Conservation (phyloP, 2,797 vertebrate species). For the Cuculus canorus region DNA sequence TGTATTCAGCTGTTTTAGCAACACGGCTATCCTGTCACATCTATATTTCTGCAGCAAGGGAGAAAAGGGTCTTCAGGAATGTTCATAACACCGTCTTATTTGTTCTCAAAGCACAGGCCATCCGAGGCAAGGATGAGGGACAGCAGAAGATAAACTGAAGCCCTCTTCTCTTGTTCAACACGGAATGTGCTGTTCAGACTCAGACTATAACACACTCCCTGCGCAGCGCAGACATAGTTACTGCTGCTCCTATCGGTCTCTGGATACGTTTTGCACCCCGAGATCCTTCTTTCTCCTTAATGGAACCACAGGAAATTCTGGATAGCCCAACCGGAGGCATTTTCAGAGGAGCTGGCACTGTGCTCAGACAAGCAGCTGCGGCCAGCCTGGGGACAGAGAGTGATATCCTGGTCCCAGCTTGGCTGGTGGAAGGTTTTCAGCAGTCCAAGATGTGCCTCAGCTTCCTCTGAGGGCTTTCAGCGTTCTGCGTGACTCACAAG, state of each 20-base stretch:
- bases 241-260: accelerated
- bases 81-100: neutral
- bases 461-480: neutral
- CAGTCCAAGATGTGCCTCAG: neutral
- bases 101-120: neutral
- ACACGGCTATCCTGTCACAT: neutral
- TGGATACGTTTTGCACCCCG: neutral
- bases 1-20: neutral
- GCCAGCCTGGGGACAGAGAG: neutral
- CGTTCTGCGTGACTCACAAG: neutral
- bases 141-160: neutral
- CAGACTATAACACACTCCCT: neutral
- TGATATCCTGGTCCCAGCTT: neutral
- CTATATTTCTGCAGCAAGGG: neutral
- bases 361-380: neutral
- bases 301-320: neutral
- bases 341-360: neutral
- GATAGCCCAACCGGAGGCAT: neutral
- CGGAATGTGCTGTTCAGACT: neutral
- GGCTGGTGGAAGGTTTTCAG: neutral
- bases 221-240: neutral
- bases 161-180: neutral
- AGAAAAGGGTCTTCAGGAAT: neutral
- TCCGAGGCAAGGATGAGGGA: neutral
- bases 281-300: neutral